Conservation (phyloP, 2,888 invertebrate genomes). For the Melieria picta region DNA sequence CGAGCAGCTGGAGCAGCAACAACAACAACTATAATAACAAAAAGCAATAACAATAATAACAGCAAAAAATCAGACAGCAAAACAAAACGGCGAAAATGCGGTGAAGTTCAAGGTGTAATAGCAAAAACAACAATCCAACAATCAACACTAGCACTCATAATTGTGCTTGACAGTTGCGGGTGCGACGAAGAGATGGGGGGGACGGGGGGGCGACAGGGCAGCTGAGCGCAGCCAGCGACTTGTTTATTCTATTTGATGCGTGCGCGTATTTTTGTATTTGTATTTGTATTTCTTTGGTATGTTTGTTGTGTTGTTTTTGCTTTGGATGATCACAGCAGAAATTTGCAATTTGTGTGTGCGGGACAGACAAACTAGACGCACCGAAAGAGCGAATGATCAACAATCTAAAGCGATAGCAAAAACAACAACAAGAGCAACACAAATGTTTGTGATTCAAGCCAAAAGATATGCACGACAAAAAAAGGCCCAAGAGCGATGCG, state of each 20-base stretch:
- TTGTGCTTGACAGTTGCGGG: not conserved
- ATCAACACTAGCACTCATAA: conserved; percentile 7
- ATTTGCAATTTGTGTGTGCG: not conserved
- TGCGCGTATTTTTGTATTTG: not conserved
- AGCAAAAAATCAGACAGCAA: conserved; percentile 32
- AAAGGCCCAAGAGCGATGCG: no score
- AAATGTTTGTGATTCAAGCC: no score
- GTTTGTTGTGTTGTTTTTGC: not conserved
- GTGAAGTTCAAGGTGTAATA: conserved; percentile 62
- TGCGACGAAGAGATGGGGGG: not conserved
- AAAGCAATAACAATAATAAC: not conserved
- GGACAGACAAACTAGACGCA: no score
- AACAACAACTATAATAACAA: conserved; percentile 3
- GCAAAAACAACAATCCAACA: conserved; percentile 42
- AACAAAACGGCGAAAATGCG: conserved; percentile 58
- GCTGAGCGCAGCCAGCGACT: not conserved
- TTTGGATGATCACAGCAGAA: not conserved
- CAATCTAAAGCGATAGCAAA: no score
- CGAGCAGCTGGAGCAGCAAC: conserved; percentile 3
- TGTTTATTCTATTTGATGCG: no score
- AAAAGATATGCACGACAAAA: no score
- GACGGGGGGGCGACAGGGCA: not conserved
- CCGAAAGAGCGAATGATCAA: no score
- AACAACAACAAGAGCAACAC: no score
- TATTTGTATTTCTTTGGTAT: not conserved